Evolutionary conservation across 2,888 invertebrate genomes (phyloP).

Genomic region (Artemia sp.): DNA sequence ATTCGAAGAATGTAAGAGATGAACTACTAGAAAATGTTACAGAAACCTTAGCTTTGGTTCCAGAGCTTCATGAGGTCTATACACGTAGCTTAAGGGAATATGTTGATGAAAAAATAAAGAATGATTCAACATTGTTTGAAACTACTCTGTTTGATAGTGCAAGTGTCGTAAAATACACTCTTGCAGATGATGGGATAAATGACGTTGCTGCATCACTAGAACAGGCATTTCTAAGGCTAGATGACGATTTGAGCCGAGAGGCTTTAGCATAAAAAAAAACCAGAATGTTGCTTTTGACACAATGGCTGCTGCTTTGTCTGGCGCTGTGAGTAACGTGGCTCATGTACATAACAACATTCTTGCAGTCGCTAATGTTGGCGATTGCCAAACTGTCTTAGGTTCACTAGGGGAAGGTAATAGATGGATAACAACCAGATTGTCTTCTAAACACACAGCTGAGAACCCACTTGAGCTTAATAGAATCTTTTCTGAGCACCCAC

Average conservation of each 20-base stretch:
- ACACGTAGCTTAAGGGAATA: constrained; percentile 49
- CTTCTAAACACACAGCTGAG: constrained; percentile 72
- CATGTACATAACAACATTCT: constrained; percentile 70
- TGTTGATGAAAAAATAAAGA: constrained; percentile 31
- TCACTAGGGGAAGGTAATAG: constrained; percentile 38
- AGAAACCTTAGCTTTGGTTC: constrained; percentile 56
- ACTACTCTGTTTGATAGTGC: constrained; percentile 8
- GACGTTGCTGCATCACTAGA: constrained; percentile 49
- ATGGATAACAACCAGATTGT: constrained; percentile 60
- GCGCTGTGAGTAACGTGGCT: constrained; percentile 75
- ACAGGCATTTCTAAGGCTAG: constrained; percentile 63
- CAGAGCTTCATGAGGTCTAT: constrained; percentile 49
- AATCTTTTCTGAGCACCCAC: constrained; percentile 70
- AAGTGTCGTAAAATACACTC: constrained; percentile 23
- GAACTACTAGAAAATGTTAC: constrained; percentile 37
- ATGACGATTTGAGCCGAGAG: constrained; percentile 65
- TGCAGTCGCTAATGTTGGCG: constrained; percentile 79
- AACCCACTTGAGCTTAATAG: constrained; percentile 45
- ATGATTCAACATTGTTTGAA: constrained; percentile 12
- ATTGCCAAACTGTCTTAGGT: constrained; percentile 46
- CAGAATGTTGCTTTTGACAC: constrained; percentile 35
- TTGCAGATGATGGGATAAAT: constrained; percentile 31
- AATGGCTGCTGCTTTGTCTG: constrained; percentile 72
- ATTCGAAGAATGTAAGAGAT: not conserved
- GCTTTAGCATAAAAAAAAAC: constrained; percentile 38